Percentiles rank a stretch among this genome's conserved stretches.
phyloP scores from a whole-genome alignment of 2,797 vertebrate species.

The Astyanax mexicanus region DNA sequence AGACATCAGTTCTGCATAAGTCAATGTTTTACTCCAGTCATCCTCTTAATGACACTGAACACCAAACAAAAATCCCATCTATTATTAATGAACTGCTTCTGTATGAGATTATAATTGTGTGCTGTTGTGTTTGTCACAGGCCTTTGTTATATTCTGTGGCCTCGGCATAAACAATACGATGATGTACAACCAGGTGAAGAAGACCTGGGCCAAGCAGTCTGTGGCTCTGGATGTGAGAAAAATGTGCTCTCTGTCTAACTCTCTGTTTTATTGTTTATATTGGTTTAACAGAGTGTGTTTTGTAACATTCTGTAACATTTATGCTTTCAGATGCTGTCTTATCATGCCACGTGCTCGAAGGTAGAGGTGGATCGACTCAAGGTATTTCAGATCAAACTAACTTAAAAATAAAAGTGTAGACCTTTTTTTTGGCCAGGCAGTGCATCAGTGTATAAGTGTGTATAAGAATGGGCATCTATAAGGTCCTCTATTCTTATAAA shows the following conservation, averaged over 20 bases:
- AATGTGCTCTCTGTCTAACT: background rate
- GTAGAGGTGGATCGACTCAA: conserved; percentile 84
- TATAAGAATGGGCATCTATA: no score
- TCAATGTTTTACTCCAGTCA: background rate
- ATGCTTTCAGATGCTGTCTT: conserved; percentile 80
- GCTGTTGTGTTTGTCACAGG: conserved; percentile 63
- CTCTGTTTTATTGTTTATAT: background rate
- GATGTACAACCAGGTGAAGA: conserved; percentile 88
- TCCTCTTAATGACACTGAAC: background rate
- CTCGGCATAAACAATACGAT: conserved; percentile 86
- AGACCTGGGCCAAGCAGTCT: conserved; percentile 85
- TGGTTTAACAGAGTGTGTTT: background rate
- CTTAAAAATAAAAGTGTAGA: no score
- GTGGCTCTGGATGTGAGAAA: conserved; percentile 82
- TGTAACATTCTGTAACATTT: conserved; percentile 11
- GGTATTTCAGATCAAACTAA: conserved; percentile 63
- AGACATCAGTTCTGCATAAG: background rate
- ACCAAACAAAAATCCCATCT: background rate
- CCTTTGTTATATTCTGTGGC: conserved; percentile 86
- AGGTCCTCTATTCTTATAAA: no score
- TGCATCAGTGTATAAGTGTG: no score
- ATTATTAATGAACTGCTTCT: background rate
- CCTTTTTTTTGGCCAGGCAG: no score
- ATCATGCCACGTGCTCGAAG: conserved; percentile 85
- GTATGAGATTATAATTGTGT: background rate